Evolutionary conservation across 2,888 invertebrate species (phyloP).

Genomic region (Caenorhabditis drosophilae): DNA sequence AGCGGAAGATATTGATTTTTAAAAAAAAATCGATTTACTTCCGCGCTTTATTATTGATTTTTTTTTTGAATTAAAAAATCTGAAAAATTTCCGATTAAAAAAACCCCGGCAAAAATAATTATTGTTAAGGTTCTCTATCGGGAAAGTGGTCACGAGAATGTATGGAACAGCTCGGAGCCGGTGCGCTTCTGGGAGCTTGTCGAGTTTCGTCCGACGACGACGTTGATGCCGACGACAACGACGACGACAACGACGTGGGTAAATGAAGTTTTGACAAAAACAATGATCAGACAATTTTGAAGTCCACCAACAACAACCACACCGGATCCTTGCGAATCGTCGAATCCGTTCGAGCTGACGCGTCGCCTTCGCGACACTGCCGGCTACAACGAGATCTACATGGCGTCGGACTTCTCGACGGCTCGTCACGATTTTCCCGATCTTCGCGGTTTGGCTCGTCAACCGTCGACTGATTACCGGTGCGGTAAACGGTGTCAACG

Average conservation of each 20-base stretch:
- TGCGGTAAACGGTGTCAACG: slow-evolving; percentile 41
- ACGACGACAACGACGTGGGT: too few species aligned
- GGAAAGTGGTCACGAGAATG: slow-evolving; percentile 13
- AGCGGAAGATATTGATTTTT: too few species aligned
- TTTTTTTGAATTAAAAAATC: too few species aligned
- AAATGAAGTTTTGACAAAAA: too few species aligned
- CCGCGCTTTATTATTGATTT: too few species aligned
- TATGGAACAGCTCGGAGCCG: slow-evolving; percentile 33
- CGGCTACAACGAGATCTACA: slow-evolving; percentile 51
- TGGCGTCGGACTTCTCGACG: slow-evolving; percentile 49
- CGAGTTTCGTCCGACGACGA: slow-evolving; percentile 37
- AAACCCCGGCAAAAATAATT: too few species aligned
- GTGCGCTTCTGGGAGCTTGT: slow-evolving; percentile 50
- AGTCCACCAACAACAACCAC: slow-evolving; percentile 20
- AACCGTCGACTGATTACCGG: slow-evolving; percentile 31
- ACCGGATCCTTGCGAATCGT: slow-evolving; percentile 40
- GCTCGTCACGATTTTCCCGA: slow-evolving; percentile 47
- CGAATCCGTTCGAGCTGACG: slow-evolving; percentile 40
- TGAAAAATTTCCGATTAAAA: too few species aligned
- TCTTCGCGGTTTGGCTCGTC: slow-evolving; percentile 35
- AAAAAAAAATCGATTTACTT: too few species aligned
- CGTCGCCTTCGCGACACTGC: slow-evolving; percentile 37
- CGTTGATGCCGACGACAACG: slow-evolving; percentile 20
- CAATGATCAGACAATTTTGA: too few species aligned
- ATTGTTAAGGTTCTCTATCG: slow-evolving; percentile 33